Base-by-base conservation (phyloP, 2,888 invertebrate genomes). In the Baronia brevicornis region DNA sequence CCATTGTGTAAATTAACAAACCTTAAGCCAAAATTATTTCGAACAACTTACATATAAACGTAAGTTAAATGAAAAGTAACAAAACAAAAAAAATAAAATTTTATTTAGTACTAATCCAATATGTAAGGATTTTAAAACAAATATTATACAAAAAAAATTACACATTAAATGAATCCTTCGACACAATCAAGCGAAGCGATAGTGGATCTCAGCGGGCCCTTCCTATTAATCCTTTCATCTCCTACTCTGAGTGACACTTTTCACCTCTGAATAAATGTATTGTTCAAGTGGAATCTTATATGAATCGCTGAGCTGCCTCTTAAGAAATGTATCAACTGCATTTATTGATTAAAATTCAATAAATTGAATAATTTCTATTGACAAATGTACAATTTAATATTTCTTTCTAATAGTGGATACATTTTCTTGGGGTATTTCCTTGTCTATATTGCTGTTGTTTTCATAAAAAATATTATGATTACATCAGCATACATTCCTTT, bases 301-400 rank as follows among this genome's bases (percentile, higher is more conserved):
- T 43, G 80, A 84, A 78, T 69, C 79, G 84, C 80, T 71, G 54
- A 84, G 84, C 84, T 84, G 84, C 84, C 84, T 84, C 69, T 40
- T 39, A 41, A 51, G 56, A 62, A 69, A 59, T 53, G 62, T 51
- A 60, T 68, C 46, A 60, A 66, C 66, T 45, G 34, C 34, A 27
- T 36, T 13, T 4, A 5, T 9, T 2, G 30, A 44, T 10, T 4
- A 11, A 38, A 41, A 38, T 32, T 30, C 30, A 41, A 33, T 36
- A 25, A 13, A 7, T n/a, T 3, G 23, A 26, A 15, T 17, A 7
- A n/a, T 15, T 15, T 4, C 12, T 33, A 13, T 13, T 5, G 13
- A 8, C 5, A 31, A 20, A 4, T 23, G 13, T 17, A 13, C n/a
- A 13, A 9, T 19, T n/a, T 22, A 15, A 7, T 21, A 13, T n/a